These are phyloP conservation scores for Theocolax elegans DNA, from an alignment of 1,140 invertebrate genomes.

Conservation along the genomic window DNA sequence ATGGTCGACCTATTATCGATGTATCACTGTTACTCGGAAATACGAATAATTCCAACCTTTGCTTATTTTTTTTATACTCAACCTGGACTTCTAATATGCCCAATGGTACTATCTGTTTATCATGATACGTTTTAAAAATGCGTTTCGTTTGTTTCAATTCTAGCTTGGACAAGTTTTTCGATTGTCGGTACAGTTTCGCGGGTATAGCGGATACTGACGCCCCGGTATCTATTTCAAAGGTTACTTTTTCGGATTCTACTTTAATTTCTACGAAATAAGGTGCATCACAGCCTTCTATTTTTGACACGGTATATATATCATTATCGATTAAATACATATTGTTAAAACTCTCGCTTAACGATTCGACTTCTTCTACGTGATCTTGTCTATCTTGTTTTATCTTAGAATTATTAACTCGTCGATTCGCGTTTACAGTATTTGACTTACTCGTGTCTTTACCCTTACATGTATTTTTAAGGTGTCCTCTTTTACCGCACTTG, in stretches of 20 bases:
- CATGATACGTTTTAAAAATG: neutral
- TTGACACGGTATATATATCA: no score
- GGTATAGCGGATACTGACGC: neutral
- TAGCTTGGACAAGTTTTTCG: neutral
- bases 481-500: neutral
- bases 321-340: no score
- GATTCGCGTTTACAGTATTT: neutral
- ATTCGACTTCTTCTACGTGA: no score
- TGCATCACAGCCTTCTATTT: no score
- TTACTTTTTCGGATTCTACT: no score
- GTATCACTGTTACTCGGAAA: neutral
- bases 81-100: neutral
- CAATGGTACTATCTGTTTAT: neutral
- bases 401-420: no score
- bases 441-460: neutral
- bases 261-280: no score
- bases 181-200: no score
- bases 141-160: neutral
- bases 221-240: neutral
- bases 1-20: constrained; percentile 5
- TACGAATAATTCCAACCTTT: neutral
- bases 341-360: no score
- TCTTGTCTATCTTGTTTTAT: no score
- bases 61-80: neutral
- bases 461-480: neutral